phyloP scores from a whole-genome alignment of 2,113 vertebrate genomes.

The Lota lota region DNA sequence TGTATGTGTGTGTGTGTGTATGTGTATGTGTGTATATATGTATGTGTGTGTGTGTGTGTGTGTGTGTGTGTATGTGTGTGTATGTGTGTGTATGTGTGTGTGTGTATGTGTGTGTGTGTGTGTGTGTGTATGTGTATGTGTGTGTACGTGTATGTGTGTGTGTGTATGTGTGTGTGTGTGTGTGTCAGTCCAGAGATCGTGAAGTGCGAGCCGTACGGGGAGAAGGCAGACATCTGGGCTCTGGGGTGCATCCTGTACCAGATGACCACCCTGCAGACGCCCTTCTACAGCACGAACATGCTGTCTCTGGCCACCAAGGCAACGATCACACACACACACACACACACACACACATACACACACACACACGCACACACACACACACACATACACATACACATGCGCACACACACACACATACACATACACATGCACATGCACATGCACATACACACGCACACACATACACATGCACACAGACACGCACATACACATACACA shows the following conservation, averaged over 20 bases:
- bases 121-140: background rate
- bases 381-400: conserved; percentile 3
- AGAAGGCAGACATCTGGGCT: conserved; percentile 91
- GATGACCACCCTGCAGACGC: conserved; percentile 84
- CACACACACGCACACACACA: background rate
- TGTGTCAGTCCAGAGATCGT: conserved; percentile 82
- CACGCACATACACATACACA: conserved; percentile 7
- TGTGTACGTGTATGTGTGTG: background rate
- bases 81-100: background rate
- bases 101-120: background rate
- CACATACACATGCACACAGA: background rate
- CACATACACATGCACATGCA: background rate
- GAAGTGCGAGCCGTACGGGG: conserved; percentile 84
- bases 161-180: conserved; percentile 24
- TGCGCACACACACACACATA: too few species aligned
- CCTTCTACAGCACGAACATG: conserved; percentile 87
- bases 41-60: background rate
- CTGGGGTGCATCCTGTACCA: conserved; percentile 88
- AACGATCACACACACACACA: conserved; percentile 11
- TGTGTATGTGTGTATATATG: background rate
- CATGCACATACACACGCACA: conserved; percentile 6
- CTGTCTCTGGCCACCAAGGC: conserved; percentile 86
- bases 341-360: background rate
- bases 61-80: background rate
- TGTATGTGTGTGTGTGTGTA: background rate